Evolutionary conservation across 2,113 vertebrate species (phyloP), one percentile per base, ranked within the genome.

Genomic region (Phrynocephalus versicolor): DNA sequence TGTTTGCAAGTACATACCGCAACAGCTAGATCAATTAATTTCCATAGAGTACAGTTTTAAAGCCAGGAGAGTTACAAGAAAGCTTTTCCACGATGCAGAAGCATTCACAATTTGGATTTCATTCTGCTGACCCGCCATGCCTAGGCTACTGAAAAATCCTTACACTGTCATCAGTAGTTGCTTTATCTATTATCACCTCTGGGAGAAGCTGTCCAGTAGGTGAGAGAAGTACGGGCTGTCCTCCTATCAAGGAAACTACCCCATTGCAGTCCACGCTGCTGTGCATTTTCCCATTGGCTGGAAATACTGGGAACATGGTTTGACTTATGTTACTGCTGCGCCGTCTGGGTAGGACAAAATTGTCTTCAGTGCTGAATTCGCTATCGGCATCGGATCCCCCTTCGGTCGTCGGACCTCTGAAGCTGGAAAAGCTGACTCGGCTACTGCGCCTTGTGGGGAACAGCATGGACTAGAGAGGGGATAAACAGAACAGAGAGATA

Each of bases 211-310:
- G 96, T 88, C 96, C 97, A 79, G 95, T 89, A 84, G 98, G 97
- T 0, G 96, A 97, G 51, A 97, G 95, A 1, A 98, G 97, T 79
- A 94, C 87, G 6, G 97, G 95, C 30, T 94, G 96, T 91, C 96
- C 94, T 74, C 96, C 97, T 51, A 97, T 94, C 87, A 98, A 92
- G 88, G 97, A 98, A 89, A 99, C 98, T 90, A 97, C 96, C 9
- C 98, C 98, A 58, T 98, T 99, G 96, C 97, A 97, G 94, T 99
- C 98, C 94, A 99, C 97, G 0, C 97, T 94, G 91, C 97, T 98
- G 90, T 97, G 97, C 96, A 96, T 98, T 96, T 98, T 97, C 85
- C 97, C 97, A 25, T 96, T 97, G 65, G 91, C 84, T 45, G 96
- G 95, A 89, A 96, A 91, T 1, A 69, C 33, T 0, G 88, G 18